A percentile compares a stretch with the other conserved stretches of the same genome.
Evolutionary conservation across 2,888 invertebrate species (phyloP).

Genomic region (Hemistola chrysoprasaria): DNA sequence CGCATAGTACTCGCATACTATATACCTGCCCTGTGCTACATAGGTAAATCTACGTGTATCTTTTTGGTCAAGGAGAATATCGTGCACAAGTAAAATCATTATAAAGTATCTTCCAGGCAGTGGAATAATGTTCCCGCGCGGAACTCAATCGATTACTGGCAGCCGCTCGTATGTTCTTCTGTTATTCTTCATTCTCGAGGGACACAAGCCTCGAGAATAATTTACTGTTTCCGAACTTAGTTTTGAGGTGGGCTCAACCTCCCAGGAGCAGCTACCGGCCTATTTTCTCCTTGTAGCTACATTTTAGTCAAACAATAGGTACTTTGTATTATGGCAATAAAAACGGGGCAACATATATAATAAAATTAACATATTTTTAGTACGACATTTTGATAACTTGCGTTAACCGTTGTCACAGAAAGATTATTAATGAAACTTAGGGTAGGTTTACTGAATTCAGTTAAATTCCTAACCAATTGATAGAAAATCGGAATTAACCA

Average conservation of each 20-base stretch:
- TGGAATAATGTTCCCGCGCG: slow-evolving; percentile 21
- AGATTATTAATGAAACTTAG: too few species aligned
- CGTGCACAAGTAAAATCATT: slow-evolving; percentile 5
- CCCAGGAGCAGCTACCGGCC: slow-evolving; percentile 40
- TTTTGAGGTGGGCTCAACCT: slow-evolving; percentile 58
- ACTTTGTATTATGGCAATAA: slow-evolving; percentile 34
- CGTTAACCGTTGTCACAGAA: too few species aligned
- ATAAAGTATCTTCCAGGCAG: slow-evolving; percentile 20
- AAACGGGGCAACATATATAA: too few species aligned
- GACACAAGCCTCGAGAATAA: slow-evolving; percentile 55
- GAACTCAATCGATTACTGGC: slow-evolving; percentile 49
- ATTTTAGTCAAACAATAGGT: slow-evolving; percentile 45
- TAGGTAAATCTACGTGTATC: too few species aligned
- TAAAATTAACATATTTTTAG: too few species aligned
- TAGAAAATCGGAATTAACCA: too few species aligned
- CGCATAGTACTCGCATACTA: too few species aligned
- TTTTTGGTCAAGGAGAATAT: neutral
- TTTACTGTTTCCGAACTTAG: slow-evolving; percentile 67
- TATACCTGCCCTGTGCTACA: too few species aligned
- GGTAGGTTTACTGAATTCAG: too few species aligned
- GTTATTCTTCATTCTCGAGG: slow-evolving; percentile 58
- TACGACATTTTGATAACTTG: too few species aligned
- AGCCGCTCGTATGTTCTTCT: slow-evolving; percentile 46
- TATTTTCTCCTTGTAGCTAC: slow-evolving; percentile 44
- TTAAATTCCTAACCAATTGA: too few species aligned